Evolutionary conservation across 2,888 invertebrate genomes (phyloP).

Genomic region (Eristalis intricaria): DNA sequence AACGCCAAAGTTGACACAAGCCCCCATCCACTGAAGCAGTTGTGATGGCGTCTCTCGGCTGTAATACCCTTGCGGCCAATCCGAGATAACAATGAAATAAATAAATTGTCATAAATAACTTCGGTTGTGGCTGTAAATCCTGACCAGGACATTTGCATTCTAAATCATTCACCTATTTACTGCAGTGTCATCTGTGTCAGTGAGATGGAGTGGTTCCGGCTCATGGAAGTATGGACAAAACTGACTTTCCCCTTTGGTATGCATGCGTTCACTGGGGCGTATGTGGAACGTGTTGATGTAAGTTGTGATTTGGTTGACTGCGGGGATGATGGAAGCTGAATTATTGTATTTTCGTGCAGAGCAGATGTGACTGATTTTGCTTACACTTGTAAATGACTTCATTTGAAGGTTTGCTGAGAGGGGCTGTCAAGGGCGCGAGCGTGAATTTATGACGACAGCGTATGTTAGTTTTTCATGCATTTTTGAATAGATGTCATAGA

Average conservation of each 20-base stretch:
- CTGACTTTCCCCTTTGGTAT: neutral
- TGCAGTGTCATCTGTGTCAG: conserved; percentile 61
- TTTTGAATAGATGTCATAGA: too few species aligned
- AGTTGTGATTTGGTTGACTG: neutral
- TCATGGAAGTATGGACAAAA: conserved; percentile 53
- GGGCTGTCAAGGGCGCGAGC: neutral
- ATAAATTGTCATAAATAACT: conserved; percentile 71
- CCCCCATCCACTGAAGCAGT: conserved; percentile 15
- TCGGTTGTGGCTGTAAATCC: conserved; percentile 57
- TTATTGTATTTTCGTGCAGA: neutral
- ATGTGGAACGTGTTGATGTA: conserved; percentile 36
- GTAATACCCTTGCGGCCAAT: conserved; percentile 61
- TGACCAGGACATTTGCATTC: conserved; percentile 64
- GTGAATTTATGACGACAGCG: too few species aligned
- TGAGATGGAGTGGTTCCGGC: conserved; percentile 52
- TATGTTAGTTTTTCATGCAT: too few species aligned
- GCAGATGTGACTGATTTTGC: conserved; percentile 14
- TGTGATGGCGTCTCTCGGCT: conserved; percentile 11
- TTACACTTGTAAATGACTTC: neutral
- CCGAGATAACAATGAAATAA: conserved; percentile 68
- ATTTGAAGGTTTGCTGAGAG: neutral
- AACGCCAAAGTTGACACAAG: conserved; percentile 46
- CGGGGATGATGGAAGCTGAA: neutral
- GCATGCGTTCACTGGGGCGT: conserved; percentile 23
- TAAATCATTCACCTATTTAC: conserved; percentile 70